phyloP scores from a whole-genome alignment of 2,888 invertebrate genomes.

The Disparrhopalites patrizii region DNA sequence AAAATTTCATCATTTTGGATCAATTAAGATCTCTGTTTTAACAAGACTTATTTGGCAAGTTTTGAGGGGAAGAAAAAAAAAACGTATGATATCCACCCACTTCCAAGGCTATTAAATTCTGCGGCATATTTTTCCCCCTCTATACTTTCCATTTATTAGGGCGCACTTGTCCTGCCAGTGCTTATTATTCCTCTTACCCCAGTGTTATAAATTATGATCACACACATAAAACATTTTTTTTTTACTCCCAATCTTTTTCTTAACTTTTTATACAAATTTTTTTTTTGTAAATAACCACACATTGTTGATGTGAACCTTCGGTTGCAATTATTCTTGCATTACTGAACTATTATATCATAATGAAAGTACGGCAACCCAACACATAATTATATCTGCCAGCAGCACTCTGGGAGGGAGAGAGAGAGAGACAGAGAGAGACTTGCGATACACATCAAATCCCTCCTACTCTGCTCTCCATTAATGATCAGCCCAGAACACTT shows the following conservation, averaged over 20 bases:
- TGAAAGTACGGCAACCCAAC: conserved; percentile 12
- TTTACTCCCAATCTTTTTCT: background rate
- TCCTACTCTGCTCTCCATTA: conserved; percentile 6
- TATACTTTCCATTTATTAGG: no score
- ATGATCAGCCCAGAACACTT: no score
- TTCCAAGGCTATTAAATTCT: conserved; percentile 3
- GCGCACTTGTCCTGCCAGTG: no score
- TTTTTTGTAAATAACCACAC: background rate
- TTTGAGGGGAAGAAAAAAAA: background rate
- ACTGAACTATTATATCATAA: conserved; percentile 21
- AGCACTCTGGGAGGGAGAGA: no score
- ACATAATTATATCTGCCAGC: conserved; percentile 23
- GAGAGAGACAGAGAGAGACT: no score
- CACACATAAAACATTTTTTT: no score
- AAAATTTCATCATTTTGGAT: conserved; percentile 27
- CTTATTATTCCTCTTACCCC: no score
- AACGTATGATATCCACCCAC: conserved; percentile 13
- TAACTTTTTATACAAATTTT: background rate
- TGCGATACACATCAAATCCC: background rate
- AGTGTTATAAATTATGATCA: conserved; percentile 6
- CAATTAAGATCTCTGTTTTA: conserved; percentile 22
- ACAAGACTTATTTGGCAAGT: conserved; percentile 18
- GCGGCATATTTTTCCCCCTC: background rate
- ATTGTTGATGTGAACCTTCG: conserved; percentile 13
- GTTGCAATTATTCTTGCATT: conserved; percentile 25